Conservation (phyloP, 2,797 vertebrate genomes). For the Anguilla pacifica region DNA sequence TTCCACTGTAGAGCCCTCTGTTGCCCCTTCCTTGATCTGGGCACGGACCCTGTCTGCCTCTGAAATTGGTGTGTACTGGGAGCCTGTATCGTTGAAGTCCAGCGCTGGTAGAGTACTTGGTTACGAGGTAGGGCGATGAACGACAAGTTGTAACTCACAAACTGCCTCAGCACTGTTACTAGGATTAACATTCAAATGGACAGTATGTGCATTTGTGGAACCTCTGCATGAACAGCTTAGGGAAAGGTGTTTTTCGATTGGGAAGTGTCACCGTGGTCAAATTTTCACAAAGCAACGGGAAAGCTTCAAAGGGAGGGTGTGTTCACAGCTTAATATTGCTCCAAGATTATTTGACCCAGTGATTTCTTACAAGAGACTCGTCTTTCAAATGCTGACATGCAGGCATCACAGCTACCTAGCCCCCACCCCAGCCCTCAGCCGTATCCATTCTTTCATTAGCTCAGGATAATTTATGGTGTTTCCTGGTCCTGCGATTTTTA, state of each 20-base stretch:
- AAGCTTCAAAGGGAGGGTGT: background rate
- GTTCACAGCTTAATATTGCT: conserved; percentile 2
- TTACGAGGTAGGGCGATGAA: conserved; percentile 74
- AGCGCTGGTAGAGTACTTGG: conserved; percentile 78
- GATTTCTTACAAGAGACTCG: background rate
- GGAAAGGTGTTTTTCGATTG: background rate
- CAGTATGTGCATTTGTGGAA: background rate
- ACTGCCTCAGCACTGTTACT: background rate
- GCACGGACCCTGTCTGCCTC: conserved; percentile 75
- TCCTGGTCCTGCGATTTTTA: conserved; percentile 2
- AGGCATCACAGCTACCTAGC: background rate
- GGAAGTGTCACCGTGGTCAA: background rate
- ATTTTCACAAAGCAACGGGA: background rate
- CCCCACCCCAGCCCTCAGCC: background rate
- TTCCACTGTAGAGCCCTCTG: conserved; percentile 65
- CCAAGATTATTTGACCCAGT: background rate
- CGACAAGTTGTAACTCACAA: background rate
- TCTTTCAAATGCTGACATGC: background rate
- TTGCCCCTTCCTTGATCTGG: conserved; percentile 70
- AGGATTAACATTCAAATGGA: background rate
- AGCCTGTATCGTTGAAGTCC: conserved; percentile 68
- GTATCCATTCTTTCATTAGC: background rate
- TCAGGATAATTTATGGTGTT: background rate
- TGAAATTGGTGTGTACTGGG: conserved; percentile 82
- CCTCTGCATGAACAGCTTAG: background rate